Evolutionary conservation across 2,888 invertebrate species (phyloP).

Genomic region (Andricus quercusramuli): DNA sequence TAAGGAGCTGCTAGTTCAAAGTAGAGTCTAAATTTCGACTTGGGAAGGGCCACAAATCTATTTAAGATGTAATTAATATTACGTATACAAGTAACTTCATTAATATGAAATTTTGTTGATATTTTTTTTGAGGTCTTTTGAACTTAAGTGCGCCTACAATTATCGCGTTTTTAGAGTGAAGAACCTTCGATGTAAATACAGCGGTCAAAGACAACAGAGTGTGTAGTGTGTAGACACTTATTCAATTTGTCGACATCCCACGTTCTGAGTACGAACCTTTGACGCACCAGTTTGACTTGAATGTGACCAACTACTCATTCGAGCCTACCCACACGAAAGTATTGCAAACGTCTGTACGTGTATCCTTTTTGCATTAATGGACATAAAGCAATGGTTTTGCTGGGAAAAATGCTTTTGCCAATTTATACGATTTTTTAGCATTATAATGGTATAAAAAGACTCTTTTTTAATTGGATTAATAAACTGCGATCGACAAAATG

Average conservation of each 20-base stretch:
- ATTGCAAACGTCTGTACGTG: neutral
- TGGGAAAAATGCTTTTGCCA: too few relatives aligned
- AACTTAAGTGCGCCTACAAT: neutral
- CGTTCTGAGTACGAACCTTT: neutral
- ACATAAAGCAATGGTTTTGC: neutral
- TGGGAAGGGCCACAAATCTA: too few relatives aligned
- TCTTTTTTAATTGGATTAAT: neutral
- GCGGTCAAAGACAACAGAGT: neutral
- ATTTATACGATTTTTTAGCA: neutral
- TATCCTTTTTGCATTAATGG: neutral
- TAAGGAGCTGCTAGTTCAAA: too few relatives aligned
- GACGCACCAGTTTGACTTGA: neutral
- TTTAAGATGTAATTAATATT: too few relatives aligned
- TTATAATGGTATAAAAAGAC: neutral
- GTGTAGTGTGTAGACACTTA: neutral
- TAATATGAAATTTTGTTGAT: neutral
- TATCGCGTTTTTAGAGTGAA: neutral
- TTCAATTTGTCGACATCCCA: slow-evolving; percentile 2
- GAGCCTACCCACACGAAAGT: neutral
- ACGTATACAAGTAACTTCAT: too few relatives aligned
- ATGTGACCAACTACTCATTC: neutral
- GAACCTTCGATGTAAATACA: slow-evolving; percentile 5
- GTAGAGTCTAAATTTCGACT: too few relatives aligned
- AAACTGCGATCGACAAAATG: too few relatives aligned
- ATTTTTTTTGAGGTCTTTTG: neutral